Evolutionary conservation across 2,797 vertebrate genomes (phyloP).

Genomic region (Acanthurus lineatus): DNA sequence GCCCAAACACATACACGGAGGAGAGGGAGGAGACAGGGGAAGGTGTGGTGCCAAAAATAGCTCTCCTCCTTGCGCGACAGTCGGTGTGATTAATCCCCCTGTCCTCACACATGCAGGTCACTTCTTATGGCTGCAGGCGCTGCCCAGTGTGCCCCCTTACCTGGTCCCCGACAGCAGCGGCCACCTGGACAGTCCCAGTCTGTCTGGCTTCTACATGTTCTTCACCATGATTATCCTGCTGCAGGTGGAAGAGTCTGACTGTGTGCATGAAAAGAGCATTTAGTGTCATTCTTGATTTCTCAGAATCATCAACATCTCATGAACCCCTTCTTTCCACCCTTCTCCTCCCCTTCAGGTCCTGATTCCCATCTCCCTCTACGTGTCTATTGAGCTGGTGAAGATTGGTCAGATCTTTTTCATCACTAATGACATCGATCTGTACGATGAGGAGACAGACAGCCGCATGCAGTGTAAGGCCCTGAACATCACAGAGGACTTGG

Average conservation of each 20-base stretch:
- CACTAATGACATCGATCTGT: conserved; percentile 92
- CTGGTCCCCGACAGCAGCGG: conserved; percentile 86
- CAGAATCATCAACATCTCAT: background rate
- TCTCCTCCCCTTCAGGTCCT: conserved; percentile 85
- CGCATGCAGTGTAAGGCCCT: conserved; percentile 92
- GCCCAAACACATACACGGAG: conserved; percentile 40
- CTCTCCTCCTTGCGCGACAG: conserved; percentile 45
- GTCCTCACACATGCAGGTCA: conserved; percentile 87
- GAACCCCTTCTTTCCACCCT: background rate
- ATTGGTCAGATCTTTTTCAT: conserved; percentile 94
- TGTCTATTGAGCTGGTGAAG: conserved; percentile 96
- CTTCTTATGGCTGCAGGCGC: conserved; percentile 86
- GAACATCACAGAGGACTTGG: conserved; percentile 96
- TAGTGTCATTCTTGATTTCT: background rate
- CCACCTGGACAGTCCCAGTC: conserved; percentile 77
- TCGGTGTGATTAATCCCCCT: conserved; percentile 71
- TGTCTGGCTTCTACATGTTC: conserved; percentile 92
- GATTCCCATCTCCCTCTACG: conserved; percentile 95
- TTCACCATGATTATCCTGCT: conserved; percentile 97
- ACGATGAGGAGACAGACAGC: conserved; percentile 88
- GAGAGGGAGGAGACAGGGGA: conserved; percentile 35
- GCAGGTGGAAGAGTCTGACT: conserved; percentile 86
- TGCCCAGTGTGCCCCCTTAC: conserved; percentile 86
- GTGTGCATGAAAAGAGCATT: background rate
- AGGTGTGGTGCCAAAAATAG: conserved; percentile 68